A percentile compares a stretch with the other conserved stretches of the same genome.
phyloP scores from a whole-genome alignment of 2,797 vertebrate genomes.

The Dromococcyx pavoninus region DNA sequence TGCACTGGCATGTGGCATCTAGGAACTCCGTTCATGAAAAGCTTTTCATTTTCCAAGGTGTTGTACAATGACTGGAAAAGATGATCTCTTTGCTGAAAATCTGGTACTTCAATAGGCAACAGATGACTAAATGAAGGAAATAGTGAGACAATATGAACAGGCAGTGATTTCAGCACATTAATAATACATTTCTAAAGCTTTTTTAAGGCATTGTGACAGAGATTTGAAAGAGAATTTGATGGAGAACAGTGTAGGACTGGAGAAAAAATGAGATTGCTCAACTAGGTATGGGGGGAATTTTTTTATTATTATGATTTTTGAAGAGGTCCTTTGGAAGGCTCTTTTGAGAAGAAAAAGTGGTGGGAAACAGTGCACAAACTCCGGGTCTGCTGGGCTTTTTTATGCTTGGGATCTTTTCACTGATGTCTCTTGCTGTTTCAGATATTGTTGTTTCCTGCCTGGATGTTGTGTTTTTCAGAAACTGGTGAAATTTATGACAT shows the following conservation, averaged over 20 bases:
- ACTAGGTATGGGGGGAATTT: not conserved
- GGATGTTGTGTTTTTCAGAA: not conserved
- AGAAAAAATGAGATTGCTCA: not conserved
- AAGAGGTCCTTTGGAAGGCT: not conserved
- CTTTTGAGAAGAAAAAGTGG: not conserved
- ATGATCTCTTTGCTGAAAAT: not conserved
- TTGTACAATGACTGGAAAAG: not conserved
- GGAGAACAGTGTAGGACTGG: not conserved
- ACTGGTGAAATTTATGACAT: not conserved
- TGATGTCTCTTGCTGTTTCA: not conserved
- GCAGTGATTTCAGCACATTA: not conserved
- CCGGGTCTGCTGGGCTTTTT: not conserved
- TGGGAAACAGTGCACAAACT: not conserved
- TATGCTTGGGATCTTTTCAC: not conserved
- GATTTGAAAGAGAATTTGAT: not conserved
- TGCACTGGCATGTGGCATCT: not conserved
- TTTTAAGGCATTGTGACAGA: not conserved
- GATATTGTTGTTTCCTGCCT: not conserved
- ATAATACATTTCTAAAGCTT: not conserved
- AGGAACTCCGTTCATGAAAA: not conserved
- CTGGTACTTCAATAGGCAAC: not conserved
- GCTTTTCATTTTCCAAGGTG: not conserved
- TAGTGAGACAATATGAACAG: not conserved
- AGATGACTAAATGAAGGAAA: not conserved
- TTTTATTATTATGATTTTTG: not conserved